Percentiles rank a stretch among this genome's conserved stretches.
Conservation (phyloP, 35 echinoderm and acorn worm species). For the Diadema setosum region DNA sequence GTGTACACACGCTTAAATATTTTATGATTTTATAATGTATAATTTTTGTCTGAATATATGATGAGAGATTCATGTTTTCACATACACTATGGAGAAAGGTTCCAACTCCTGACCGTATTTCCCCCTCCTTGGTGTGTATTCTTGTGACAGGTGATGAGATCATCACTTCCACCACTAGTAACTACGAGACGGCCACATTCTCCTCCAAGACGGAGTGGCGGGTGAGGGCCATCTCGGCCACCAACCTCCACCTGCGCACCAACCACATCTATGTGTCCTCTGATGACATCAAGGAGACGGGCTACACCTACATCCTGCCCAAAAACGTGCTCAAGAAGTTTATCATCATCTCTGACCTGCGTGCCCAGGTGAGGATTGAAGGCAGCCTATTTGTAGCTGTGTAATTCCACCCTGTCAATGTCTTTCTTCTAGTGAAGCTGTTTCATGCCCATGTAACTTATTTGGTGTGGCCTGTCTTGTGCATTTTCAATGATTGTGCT, state of each 20-base stretch:
- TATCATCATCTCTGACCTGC: slow-evolving; percentile 93
- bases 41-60: too few species aligned
- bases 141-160: slow-evolving; percentile 80
- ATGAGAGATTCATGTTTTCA: too few species aligned
- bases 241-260: slow-evolving; percentile 91
- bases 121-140: background rate
- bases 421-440: too few species aligned
- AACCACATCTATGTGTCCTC: slow-evolving; percentile 99
- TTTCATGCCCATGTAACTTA: too few species aligned
- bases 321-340: slow-evolving; percentile 99
- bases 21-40: too few species aligned
- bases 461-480: too few species aligned
- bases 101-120: background rate
- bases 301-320: slow-evolving; percentile 98
- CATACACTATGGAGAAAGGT: too few species aligned
- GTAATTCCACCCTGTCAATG: too few species aligned
- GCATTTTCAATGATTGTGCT: too few species aligned
- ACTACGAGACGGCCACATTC: slow-evolving; percentile 97
- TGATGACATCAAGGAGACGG: slow-evolving; percentile 97
- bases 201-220: slow-evolving; percentile 94
- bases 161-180: slow-evolving; percentile 98
- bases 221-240: slow-evolving; percentile 95
- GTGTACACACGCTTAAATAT: too few species aligned
- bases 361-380: slow-evolving; percentile 87
- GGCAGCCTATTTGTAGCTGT: too few species aligned